Evolutionary conservation across 1,140 invertebrate genomes (phyloP), one percentile per base, ranked within the genome.

Genomic region (Drosophila pachea): DNA sequence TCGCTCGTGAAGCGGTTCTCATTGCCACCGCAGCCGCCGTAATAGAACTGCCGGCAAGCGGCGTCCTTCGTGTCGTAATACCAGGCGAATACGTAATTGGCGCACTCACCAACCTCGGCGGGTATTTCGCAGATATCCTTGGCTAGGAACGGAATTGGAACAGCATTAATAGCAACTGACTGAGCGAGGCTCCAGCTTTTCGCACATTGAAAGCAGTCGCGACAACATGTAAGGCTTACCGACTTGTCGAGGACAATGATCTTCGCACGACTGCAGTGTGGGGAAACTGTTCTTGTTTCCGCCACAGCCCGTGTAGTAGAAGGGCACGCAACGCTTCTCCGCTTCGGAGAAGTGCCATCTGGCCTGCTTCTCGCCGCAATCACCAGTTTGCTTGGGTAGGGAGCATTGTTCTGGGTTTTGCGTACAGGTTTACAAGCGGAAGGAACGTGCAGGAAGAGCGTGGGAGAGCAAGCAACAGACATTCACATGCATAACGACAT

Each of bases 221-320:
- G 38, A 75, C 73, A 82, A 83, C 79, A 83, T 72, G 58, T 35
- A 76, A 78, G 73, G 74, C 94, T 95, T 92, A 96, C 95, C 94
- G 76, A 94, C 92, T 87, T 93, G 92, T 55, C 93, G 91, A 42
- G 96, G 95, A 90, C 97, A 98, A 78, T 93, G 92, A 56, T 91
- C 89, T 81, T 95, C 93, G 90, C 97, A 99, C 88, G 93, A 92
- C 68, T 93, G 92, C 89, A 93, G 92, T 87, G 92, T 93, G 43
- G 92, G 91, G 92, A 97, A 99, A 86, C 94, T 94, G 91, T 98
- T 98, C 82, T 91, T 92, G 91, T 98, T 99, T 68, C 96, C 97
- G 74, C 93, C 94, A 91, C 96, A 98, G 70, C 97, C 97, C 64
- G 94, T 94, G 91, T 96, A 99, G 92, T 97, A 97, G 92, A 99